A percentile compares a stretch with the other conserved stretches of the same genome.
Evolutionary conservation across 2,797 vertebrate species (phyloP).

Genomic region (Hydrolagus colliei): DNA sequence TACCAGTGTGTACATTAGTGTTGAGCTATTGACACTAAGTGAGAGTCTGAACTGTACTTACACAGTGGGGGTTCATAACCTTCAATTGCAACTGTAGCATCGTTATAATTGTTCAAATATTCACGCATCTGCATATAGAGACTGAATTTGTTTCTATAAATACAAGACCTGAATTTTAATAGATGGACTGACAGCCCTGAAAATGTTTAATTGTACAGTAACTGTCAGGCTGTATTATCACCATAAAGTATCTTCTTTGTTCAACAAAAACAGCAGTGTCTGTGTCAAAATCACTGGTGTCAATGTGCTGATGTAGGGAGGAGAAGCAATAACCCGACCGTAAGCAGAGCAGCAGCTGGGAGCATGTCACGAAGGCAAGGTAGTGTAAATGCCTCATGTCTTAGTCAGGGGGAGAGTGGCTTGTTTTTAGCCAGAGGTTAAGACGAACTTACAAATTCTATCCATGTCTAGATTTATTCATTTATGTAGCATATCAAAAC

Average conservation of each 20-base stretch:
- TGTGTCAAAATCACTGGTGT: background rate
- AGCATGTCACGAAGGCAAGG: background rate
- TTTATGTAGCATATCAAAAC: too few species aligned
- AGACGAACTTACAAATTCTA: too few species aligned
- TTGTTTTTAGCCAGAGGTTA: too few species aligned
- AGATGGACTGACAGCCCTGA: background rate
- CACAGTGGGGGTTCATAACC: too few species aligned
- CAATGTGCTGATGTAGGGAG: background rate
- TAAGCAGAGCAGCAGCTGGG: background rate
- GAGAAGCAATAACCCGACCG: too few species aligned
- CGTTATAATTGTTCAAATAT: too few species aligned
- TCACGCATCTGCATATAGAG: background rate
- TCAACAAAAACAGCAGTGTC: background rate
- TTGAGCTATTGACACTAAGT: too few species aligned
- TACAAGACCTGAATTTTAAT: conserved; percentile 28
- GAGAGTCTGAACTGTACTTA: too few species aligned
- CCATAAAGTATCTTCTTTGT: background rate
- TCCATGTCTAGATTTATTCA: too few species aligned
- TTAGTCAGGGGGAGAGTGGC: too few species aligned
- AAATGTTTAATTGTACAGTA: conserved; percentile 9
- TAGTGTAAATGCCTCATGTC: background rate
- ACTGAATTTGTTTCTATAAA: background rate
- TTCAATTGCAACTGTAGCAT: too few species aligned
- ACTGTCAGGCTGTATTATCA: conserved; percentile 5
- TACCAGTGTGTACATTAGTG: too few species aligned